A percentile compares a stretch with the other conserved stretches of the same genome.
Conservation (phyloP, 1,140 invertebrate species). For the Bombus fervidus region DNA sequence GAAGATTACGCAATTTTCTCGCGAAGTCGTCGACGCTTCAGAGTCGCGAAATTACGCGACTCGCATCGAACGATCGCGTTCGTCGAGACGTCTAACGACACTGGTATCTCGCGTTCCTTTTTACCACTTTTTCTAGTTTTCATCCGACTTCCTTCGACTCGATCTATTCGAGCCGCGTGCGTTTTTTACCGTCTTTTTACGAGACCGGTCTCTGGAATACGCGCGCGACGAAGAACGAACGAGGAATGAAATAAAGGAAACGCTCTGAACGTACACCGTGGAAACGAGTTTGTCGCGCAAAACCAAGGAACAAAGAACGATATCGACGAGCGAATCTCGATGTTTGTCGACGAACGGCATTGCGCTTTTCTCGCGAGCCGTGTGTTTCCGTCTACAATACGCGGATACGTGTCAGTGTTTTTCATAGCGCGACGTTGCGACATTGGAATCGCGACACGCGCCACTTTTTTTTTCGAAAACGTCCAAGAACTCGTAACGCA, state of each 20-base stretch:
- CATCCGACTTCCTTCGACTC: background rate
- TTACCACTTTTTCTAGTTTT: background rate
- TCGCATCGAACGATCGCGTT: background rate
- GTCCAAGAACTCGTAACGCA: background rate
- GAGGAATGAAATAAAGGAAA: background rate
- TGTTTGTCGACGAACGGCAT: background rate
- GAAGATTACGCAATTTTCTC: too few relatives aligned
- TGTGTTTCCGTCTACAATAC: background rate
- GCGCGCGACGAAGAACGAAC: background rate
- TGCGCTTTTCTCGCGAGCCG: background rate
- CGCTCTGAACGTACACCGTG: background rate
- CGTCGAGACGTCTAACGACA: background rate
- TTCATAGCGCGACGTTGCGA: background rate
- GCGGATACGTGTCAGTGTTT: background rate
- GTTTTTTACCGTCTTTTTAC: background rate
- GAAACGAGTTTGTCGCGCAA: background rate
- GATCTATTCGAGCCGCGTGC: background rate
- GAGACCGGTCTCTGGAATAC: background rate
- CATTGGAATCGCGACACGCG: background rate
- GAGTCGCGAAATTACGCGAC: background rate
- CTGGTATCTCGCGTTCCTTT: background rate
- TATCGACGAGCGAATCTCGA: background rate
- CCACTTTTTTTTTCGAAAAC: background rate
- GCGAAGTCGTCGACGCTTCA: background rate
- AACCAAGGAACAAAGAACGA: background rate